phyloP scores from a whole-genome alignment of 2,797 vertebrate genomes.

The Pangasius macronema region DNA sequence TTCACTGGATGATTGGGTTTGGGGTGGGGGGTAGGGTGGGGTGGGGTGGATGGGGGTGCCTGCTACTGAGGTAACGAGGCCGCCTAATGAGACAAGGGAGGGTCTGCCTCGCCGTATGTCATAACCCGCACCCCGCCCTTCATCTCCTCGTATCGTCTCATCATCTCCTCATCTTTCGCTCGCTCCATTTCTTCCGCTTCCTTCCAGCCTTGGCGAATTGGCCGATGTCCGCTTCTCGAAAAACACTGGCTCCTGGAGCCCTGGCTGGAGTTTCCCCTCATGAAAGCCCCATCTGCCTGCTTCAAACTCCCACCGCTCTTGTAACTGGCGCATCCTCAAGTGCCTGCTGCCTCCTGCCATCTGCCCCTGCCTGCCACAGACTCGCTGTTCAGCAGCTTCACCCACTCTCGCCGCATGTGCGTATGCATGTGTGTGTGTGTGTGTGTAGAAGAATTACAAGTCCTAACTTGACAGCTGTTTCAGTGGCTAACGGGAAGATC shows the following conservation, averaged over 20 bases:
- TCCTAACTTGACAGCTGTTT: constrained; percentile 42
- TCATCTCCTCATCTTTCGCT: constrained; percentile 34
- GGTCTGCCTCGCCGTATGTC: constrained; percentile 54
- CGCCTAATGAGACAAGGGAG: constrained; percentile 52
- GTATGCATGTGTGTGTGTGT: constrained; percentile 35
- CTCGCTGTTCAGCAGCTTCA: constrained; percentile 49
- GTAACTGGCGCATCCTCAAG: constrained; percentile 60
- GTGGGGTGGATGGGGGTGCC: too few relatives aligned
- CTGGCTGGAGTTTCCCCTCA: constrained; percentile 51
- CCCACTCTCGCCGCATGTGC: constrained; percentile 29
- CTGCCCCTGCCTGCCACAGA: constrained; percentile 56
- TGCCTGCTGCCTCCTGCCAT: constrained; percentile 62
- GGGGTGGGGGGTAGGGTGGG: too few relatives aligned
- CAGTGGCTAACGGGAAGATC: constrained; percentile 22
- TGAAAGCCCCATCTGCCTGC: constrained; percentile 63
- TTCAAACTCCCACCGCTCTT: constrained; percentile 56
- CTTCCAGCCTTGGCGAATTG: constrained; percentile 39
- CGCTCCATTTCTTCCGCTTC: constrained; percentile 34
- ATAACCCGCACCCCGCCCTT: constrained; percentile 28
- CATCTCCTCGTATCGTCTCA: constrained; percentile 30
- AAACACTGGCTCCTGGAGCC: constrained; percentile 32
- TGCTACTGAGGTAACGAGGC: constrained; percentile 51
- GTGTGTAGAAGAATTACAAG: constrained; percentile 39
- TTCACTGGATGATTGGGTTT: background rate
- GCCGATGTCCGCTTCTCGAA: constrained; percentile 24